These are phyloP conservation scores for Taphrorychus bicolor DNA, from an alignment of 2,888 invertebrate species.

Conservation along the genomic window DNA sequence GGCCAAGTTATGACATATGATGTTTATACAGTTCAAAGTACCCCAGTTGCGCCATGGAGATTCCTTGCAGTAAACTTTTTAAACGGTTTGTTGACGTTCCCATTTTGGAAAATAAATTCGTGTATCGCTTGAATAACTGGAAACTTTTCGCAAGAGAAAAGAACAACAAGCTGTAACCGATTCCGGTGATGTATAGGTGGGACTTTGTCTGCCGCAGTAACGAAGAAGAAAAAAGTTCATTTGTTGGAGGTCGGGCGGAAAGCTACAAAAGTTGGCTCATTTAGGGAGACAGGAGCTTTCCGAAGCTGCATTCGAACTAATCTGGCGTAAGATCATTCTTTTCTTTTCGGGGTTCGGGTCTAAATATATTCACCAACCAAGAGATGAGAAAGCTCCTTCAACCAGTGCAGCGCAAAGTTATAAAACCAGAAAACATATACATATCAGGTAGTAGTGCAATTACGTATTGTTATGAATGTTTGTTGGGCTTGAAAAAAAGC, in stretches of 20 bases:
- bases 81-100: conserved; percentile 31
- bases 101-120: conserved; percentile 36
- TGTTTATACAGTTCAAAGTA: not conserved
- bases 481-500: too few relatives aligned
- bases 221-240: conserved; percentile 57
- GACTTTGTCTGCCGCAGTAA: conserved; percentile 45
- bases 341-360: conserved; percentile 53
- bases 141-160: conserved; percentile 40
- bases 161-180: conserved; percentile 42
- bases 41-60: not conserved
- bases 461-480: too few relatives aligned
- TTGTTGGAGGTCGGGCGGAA: conserved; percentile 59
- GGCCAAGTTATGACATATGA: not conserved
- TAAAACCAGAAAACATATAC: conserved; percentile 30
- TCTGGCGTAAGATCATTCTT: conserved; percentile 58
- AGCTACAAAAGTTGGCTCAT: conserved; percentile 59
- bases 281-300: conserved; percentile 57
- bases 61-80: conserved; percentile 12
- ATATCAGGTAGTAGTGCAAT: too few relatives aligned
- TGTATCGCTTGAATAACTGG: conserved; percentile 38
- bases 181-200: conserved; percentile 49
- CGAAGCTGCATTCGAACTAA: conserved; percentile 57
- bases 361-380: conserved; percentile 54
- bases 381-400: too few relatives aligned
- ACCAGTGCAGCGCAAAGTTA: conserved; percentile 50